phyloP scores from a whole-genome alignment of 2,113 vertebrate genomes.

The Pongo abelii region DNA sequence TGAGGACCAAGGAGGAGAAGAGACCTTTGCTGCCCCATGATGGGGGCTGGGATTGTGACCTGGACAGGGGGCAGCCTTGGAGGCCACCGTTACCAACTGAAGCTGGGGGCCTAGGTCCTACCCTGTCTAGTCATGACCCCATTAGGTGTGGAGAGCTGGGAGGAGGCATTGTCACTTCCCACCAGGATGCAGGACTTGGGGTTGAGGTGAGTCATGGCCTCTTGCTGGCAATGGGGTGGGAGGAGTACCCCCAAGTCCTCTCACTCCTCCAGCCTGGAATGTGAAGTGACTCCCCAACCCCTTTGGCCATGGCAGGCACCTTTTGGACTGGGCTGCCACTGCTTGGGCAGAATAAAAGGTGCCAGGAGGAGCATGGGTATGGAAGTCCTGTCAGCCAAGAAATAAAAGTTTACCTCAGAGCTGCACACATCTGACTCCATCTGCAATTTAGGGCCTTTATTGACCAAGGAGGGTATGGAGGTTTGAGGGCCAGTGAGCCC shows the following conservation, averaged over 20 bases:
- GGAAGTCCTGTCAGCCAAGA: conserved; percentile 65
- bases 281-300: conserved; percentile 73
- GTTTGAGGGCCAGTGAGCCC: neutral
- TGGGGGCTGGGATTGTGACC: neutral
- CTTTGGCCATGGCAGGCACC: conserved; percentile 50
- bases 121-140: neutral
- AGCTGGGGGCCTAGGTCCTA: conserved; percentile 1
- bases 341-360: conserved; percentile 21
- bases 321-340: conserved; percentile 30
- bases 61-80: neutral
- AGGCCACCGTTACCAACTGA: neutral
- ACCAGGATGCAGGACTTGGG: conserved; percentile 55
- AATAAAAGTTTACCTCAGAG: conserved; percentile 80
- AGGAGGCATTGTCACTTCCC: neutral
- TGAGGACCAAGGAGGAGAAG: conserved; percentile 52
- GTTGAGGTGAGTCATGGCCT: conserved; percentile 72
- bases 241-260: neutral
- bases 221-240: conserved; percentile 66
- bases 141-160: neutral
- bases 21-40: conserved; percentile 30
- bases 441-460: neutral
- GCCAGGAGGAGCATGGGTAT: conserved; percentile 40
- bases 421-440: neutral
- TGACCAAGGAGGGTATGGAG: neutral
- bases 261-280: conserved; percentile 67